Base-by-base conservation (phyloP, 2,113 vertebrate genomes). In the Epinephelus fuscoguttatus region DNA sequence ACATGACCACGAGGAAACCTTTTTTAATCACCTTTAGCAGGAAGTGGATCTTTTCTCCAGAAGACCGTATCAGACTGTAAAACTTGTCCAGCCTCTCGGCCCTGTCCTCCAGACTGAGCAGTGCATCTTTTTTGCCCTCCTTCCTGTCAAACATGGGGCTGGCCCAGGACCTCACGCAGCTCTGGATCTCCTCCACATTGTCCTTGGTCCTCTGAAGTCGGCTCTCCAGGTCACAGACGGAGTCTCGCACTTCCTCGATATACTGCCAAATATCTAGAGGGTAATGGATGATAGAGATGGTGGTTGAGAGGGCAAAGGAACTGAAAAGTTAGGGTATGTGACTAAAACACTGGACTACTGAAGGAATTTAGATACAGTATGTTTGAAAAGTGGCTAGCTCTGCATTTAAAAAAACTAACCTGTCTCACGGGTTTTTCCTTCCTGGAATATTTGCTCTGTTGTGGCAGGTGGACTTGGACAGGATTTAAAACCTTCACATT, bases 171-270 rank as follows among this genome's bases (percentile, higher is more conserved):
- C 23, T 95, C 94, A 97, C 94, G 0, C 96, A 89, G 78, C 21
- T 94, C 88, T 96, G 96, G 77, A 99, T 97, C 84, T 97, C 95
- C 66, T 97, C 95, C 13, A 97, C 89, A 0, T 99, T 98, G 90
- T 94, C 95, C 90, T 97, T 97, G 68, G 95, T 88, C 86, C 93
- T 97, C 91, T 97, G 97, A 47, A 97, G 90, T 84, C 96, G 94
- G 82, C 55, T 87, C 80, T 98, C 96, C 14, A 99, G 94, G 87
- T 97, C 96, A 63, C 70, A 93, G 60, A 99, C 92, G 2, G 33
- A 76, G 4, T 93, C 91, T 25, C 95, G 89, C 56, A 97, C 62
- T 37, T 86, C 55, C 8, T 96, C 96, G 84, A 98, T 95, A 78
- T 94, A 97, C 77, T 95, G 94, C 96, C 96, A 97, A 66, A 95